phyloP scores from a whole-genome alignment of 1,140 invertebrate species.

The Oedothorax gibbosus region DNA sequence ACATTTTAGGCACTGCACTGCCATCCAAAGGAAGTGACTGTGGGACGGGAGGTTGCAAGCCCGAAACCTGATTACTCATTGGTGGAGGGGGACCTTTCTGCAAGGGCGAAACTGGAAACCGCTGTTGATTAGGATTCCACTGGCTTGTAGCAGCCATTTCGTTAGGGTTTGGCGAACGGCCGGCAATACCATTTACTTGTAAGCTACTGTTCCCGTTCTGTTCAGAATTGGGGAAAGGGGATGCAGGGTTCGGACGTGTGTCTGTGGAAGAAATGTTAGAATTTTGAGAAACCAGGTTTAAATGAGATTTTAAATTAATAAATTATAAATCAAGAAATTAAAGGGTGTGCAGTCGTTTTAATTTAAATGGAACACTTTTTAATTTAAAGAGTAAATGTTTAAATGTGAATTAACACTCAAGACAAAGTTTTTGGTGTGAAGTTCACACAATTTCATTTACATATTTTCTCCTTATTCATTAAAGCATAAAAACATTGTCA shows the following conservation, averaged over 20 bases:
- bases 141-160: slow-evolving; percentile 2
- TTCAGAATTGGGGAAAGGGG: slow-evolving; percentile 22
- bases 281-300: too few relatives aligned
- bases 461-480: too few relatives aligned
- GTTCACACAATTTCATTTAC: too few relatives aligned
- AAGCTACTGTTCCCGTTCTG: slow-evolving; percentile 12
- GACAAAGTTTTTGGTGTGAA: too few relatives aligned
- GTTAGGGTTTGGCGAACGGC: background rate
- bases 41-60: background rate
- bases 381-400: too few relatives aligned
- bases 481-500: too few relatives aligned
- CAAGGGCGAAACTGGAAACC: background rate
- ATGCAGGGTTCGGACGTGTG: slow-evolving; percentile 8
- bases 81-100: background rate
- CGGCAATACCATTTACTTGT: slow-evolving; percentile 40
- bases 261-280: too few relatives aligned
- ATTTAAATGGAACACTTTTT: too few relatives aligned
- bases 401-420: too few relatives aligned
- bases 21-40: slow-evolving; percentile 30
- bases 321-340: too few relatives aligned
- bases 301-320: too few relatives aligned
- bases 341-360: too few relatives aligned
- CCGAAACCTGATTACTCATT: background rate
- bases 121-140: background rate
- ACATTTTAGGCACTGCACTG: slow-evolving; percentile 44